Percentiles rank a stretch among this genome's conserved stretches.
phyloP scores from a whole-genome alignment of 2,888 invertebrate species.

The Pseudolycoriella hygida region DNA sequence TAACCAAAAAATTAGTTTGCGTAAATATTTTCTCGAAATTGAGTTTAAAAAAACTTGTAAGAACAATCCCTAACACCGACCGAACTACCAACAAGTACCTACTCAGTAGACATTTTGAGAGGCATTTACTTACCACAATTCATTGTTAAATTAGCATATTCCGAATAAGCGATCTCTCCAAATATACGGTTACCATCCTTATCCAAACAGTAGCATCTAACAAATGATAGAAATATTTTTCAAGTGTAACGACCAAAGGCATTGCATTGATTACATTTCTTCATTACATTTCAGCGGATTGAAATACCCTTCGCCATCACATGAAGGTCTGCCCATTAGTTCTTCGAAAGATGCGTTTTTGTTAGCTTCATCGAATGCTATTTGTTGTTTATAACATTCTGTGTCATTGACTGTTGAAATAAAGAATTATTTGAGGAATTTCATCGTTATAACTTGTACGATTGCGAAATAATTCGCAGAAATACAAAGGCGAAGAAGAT shows the following conservation, averaged over 20 bases:
- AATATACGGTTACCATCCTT: slow-evolving; percentile 44
- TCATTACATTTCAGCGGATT: slow-evolving; percentile 40
- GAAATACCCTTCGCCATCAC: slow-evolving; percentile 44
- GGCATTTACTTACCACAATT: slow-evolving; percentile 46
- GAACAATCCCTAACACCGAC: too few relatives aligned
- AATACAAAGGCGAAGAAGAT: too few relatives aligned
- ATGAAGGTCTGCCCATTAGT: slow-evolving; percentile 36
- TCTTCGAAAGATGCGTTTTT: slow-evolving; percentile 32
- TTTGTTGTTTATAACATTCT: slow-evolving; percentile 11
- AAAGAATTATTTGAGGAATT: too few relatives aligned
- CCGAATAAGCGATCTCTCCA: slow-evolving; percentile 38
- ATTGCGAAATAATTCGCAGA: too few relatives aligned
- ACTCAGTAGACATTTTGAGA: too few relatives aligned
- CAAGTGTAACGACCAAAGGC: neutral
- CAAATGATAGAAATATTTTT: slow-evolving; percentile 11
- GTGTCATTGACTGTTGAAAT: slow-evolving; percentile 12
- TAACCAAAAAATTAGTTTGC: too few relatives aligned
- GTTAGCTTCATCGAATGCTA: slow-evolving; percentile 32
- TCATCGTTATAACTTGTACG: too few relatives aligned
- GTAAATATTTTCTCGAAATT: too few relatives aligned
- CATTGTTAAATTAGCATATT: slow-evolving; percentile 29
- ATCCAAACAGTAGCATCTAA: slow-evolving; percentile 46
- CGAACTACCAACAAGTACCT: too few relatives aligned
- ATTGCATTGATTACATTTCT: slow-evolving; percentile 36
- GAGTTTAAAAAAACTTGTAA: too few relatives aligned